Conservation (phyloP, 1,140 invertebrate species). For the Zaprionus gabonicus region DNA sequence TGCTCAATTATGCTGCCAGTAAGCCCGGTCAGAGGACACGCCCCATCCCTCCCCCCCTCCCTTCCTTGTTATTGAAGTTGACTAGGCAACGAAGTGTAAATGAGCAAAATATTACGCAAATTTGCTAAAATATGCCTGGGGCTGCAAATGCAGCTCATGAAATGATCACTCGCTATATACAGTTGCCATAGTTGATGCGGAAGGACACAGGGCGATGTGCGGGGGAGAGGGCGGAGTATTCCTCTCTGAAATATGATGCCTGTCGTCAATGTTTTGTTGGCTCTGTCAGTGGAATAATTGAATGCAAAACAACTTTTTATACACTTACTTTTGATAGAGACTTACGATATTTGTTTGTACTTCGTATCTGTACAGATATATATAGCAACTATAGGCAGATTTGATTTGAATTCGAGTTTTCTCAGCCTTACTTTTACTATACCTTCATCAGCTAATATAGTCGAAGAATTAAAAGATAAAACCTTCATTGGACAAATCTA, state of each 20-base stretch:
- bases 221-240: background rate
- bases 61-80: constrained; percentile 19
- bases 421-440: too few relatives aligned
- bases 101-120: constrained; percentile 76
- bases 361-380: too few relatives aligned
- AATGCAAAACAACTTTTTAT: constrained; percentile 76
- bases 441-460: too few relatives aligned
- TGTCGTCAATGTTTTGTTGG: constrained; percentile 32
- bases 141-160: constrained; percentile 50
- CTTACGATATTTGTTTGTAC: too few relatives aligned
- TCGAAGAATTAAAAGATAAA: too few relatives aligned
- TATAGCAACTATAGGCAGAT: too few relatives aligned
- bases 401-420: too few relatives aligned
- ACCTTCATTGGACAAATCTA: too few relatives aligned
- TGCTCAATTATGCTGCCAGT: constrained; percentile 52
- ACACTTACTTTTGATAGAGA: background rate
- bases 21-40: constrained; percentile 3
- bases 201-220: background rate
- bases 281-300: constrained; percentile 56
- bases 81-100: constrained; percentile 73
- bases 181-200: background rate
- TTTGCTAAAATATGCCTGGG: constrained; percentile 69
- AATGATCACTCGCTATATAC: constrained; percentile 36
- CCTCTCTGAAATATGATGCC: constrained; percentile 44
- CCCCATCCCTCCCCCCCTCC: background rate